Conservation (phyloP, 2,888 invertebrate species). For the Phrixothrix hirtus region DNA sequence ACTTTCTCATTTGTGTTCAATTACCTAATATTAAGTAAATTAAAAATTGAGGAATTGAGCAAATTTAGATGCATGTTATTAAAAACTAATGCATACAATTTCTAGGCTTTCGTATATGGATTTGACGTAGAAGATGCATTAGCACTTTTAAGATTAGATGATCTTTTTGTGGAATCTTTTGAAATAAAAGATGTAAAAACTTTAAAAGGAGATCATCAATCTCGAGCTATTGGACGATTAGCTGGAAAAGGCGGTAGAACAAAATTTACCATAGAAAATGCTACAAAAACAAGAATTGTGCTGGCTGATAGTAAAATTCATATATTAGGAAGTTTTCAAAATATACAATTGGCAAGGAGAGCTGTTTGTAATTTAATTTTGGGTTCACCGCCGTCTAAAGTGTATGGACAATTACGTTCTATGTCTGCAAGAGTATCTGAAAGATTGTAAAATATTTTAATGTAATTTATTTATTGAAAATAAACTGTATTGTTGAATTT, state of each 20-base stretch:
- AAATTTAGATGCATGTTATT: too few species aligned
- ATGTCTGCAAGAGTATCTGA: constrained; percentile 83
- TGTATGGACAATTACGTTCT: constrained; percentile 90
- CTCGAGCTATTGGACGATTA: constrained; percentile 94
- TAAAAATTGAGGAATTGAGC: too few species aligned
- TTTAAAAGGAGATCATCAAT: constrained; percentile 91
- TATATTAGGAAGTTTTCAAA: constrained; percentile 95
- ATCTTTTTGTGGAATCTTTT: constrained; percentile 95
- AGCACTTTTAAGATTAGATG: constrained; percentile 91
- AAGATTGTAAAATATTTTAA: constrained; percentile 65
- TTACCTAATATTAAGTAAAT: too few species aligned
- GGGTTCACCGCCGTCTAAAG: constrained; percentile 96
- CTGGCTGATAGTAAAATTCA: constrained; percentile 96
- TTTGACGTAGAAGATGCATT: constrained; percentile 97
- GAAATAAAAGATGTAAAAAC: constrained; percentile 97
- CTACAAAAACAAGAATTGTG: constrained; percentile 96
- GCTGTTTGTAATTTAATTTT: constrained; percentile 96
- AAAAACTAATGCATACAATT: too few species aligned
- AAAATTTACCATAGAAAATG: constrained; percentile 98
- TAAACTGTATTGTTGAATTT: neutral
- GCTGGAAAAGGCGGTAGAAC: constrained; percentile 98
- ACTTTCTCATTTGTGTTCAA: too few species aligned
- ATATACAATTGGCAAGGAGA: constrained; percentile 90
- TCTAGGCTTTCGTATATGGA: constrained; percentile 85
- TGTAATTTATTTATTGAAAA: constrained; percentile 26